Conservation (phyloP, 37 sponge, comb jelly and placozoan species). For the Chondrosia reniformis region DNA sequence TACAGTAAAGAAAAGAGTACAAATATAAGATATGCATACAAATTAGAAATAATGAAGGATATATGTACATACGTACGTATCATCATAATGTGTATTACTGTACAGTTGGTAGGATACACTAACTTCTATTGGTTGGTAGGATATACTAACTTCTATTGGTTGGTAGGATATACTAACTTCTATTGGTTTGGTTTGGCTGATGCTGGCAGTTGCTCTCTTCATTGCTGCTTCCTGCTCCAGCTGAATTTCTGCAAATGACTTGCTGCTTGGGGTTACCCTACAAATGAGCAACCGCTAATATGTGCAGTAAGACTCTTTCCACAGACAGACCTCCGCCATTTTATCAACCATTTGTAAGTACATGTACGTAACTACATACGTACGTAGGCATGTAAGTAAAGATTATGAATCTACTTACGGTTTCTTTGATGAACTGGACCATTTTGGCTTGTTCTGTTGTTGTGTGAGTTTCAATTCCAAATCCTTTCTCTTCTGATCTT, state of each 20-base stretch:
- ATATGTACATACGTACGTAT: background rate
- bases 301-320: background rate
- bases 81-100: background rate
- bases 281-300: background rate
- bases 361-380: constrained; percentile 18
- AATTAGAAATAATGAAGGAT: background rate
- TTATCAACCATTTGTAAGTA: background rate
- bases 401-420: no score
- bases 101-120: background rate
- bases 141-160: no score
- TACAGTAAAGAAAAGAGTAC: background rate
- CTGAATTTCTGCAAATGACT: constrained; percentile 70
- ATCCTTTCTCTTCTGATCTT: no score
- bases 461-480: no score
- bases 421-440: no score
- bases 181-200: background rate
- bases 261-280: constrained; percentile 17
- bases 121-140: no score
- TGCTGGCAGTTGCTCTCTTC: constrained; percentile 10
- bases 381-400: constrained; percentile 8
- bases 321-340: background rate
- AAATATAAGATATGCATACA: background rate
- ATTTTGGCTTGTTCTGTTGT: no score
- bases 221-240: constrained; percentile 56
- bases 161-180: no score